phyloP scores from a whole-genome alignment of 2,888 invertebrate genomes.

The Acronicta aceris region DNA sequence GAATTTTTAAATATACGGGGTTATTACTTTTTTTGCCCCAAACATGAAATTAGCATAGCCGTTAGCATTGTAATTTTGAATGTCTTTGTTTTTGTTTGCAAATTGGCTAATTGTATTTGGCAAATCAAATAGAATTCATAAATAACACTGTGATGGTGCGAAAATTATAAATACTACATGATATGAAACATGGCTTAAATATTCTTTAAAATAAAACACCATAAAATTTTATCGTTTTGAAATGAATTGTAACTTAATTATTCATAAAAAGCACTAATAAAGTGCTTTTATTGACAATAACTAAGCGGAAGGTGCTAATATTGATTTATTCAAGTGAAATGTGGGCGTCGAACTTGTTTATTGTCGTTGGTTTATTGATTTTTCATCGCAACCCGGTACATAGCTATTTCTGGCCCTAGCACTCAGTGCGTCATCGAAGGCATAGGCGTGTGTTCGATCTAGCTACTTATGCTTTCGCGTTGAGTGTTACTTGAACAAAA shows the following conservation, averaged over 20 bases:
- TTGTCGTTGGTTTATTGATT: slow-evolving; percentile 33
- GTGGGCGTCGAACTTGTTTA: slow-evolving; percentile 15
- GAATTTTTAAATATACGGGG: neutral
- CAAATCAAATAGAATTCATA: too few species aligned
- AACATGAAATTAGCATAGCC: too few species aligned
- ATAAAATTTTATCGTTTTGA: neutral
- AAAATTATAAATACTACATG: too few species aligned
- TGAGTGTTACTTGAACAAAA: neutral
- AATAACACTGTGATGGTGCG: too few species aligned
- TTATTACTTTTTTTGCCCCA: too few species aligned
- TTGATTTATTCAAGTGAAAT: slow-evolving; percentile 12
- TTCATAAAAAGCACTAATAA: neutral
- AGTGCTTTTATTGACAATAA: neutral
- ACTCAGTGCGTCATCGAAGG: neutral
- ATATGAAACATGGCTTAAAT: neutral
- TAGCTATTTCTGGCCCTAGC: slow-evolving; percentile 6
- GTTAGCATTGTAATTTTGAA: too few species aligned
- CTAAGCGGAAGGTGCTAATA: neutral
- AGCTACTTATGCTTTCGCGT: too few species aligned
- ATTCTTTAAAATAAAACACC: neutral
- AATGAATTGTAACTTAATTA: neutral
- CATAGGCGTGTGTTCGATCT: too few species aligned
- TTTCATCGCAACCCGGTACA: neutral
- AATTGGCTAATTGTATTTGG: too few species aligned
- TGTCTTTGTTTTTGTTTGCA: too few species aligned